phyloP scores from a whole-genome alignment of 2,797 vertebrate species.

The Numenius phaeopus region DNA sequence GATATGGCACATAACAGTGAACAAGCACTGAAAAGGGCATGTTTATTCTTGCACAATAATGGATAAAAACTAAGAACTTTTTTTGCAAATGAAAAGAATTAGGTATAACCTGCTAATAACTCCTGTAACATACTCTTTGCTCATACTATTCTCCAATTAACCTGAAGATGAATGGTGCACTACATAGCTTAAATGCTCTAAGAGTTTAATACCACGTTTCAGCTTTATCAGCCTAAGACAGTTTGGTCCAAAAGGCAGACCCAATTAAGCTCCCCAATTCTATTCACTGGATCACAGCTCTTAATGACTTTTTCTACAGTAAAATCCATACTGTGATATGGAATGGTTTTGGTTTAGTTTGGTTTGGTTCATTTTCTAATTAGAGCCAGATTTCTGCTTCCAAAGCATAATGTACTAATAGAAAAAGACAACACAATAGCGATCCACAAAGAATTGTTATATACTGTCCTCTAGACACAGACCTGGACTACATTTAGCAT shows the following conservation, averaged over 20 bases:
- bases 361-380: not conserved
- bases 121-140: not conserved
- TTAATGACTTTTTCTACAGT: not conserved
- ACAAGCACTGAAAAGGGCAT: not conserved
- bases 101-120: not conserved
- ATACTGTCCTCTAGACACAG: not conserved
- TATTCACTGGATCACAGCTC: not conserved
- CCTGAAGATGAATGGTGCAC: not conserved
- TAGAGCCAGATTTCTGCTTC: not conserved
- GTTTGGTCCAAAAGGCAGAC: not conserved
- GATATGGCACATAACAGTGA: not conserved
- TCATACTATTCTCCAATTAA: not conserved
- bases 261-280: not conserved
- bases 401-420: not conserved
- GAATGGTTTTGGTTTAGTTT: not conserved
- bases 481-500: not conserved
- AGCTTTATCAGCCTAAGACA: not conserved
- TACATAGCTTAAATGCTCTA: not conserved
- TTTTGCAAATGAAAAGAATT: not conserved
- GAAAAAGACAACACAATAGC: not conserved
- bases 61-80: not conserved
- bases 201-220: not conserved
- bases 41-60: not conserved
- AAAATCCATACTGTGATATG: not conserved
- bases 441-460: not conserved